Evolutionary conservation across 2,113 vertebrate genomes (phyloP).

Genomic region (Regulus satrapa): DNA sequence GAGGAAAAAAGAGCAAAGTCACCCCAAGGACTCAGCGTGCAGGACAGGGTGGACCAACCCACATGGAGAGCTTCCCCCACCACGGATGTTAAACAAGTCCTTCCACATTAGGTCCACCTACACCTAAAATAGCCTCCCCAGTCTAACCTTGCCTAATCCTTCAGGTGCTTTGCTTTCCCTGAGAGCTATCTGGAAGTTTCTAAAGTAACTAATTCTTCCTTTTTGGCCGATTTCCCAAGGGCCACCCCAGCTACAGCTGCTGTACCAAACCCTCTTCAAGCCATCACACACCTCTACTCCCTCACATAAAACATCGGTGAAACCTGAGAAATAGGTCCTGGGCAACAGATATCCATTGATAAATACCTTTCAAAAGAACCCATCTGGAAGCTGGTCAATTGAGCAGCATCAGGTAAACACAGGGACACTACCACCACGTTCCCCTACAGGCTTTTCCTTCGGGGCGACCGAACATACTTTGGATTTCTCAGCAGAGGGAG

Average conservation of each 20-base stretch:
- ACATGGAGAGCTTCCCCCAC: neutral
- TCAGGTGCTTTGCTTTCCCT: neutral
- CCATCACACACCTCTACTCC: neutral
- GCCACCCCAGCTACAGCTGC: neutral
- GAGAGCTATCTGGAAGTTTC: neutral
- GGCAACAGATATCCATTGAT: neutral
- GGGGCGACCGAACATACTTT: accelerated
- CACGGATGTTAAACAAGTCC: neutral
- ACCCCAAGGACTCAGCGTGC: neutral
- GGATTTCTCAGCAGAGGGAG: constrained; percentile 55
- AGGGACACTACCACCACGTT: accelerated
- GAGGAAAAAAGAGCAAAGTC: neutral
- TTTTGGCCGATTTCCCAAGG: neutral
- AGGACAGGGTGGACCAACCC: neutral
- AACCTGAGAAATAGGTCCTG: neutral
- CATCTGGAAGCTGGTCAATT: neutral
- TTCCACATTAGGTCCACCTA: neutral
- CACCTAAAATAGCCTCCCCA: neutral
- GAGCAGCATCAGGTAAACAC: neutral
- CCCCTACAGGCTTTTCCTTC: neutral
- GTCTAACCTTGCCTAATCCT: neutral
- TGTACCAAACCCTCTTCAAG: neutral
- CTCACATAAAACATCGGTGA: neutral
- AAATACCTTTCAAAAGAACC: neutral
- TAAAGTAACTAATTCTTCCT: neutral